These are phyloP conservation scores for Spea multiplicata DNA, from an alignment of 2,113 vertebrate species.

Conservation along the genomic window DNA sequence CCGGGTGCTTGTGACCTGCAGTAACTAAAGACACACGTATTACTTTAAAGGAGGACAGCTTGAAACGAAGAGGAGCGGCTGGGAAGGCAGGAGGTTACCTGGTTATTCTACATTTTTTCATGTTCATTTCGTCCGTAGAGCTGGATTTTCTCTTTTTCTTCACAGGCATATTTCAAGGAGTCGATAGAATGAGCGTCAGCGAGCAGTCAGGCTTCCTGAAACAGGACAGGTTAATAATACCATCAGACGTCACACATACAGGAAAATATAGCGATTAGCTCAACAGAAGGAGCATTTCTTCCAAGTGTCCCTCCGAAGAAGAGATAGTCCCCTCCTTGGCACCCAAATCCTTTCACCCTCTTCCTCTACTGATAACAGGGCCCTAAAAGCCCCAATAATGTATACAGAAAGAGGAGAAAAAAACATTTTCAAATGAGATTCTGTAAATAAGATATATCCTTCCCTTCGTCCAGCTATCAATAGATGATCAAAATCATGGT, in stretches of 20 bases:
- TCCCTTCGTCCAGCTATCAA: no score
- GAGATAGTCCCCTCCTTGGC: not conserved
- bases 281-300: not conserved
- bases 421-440: no score
- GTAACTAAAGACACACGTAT: constrained; percentile 62
- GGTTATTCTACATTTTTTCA: constrained; percentile 84
- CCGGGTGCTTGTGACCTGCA: constrained; percentile 81
- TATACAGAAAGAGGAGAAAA: no score
- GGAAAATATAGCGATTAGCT: not conserved
- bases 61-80: no score
- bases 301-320: not conserved
- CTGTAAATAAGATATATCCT: no score
- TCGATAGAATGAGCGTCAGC: not conserved
- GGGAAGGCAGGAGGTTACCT: constrained; percentile 64
- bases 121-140: constrained; percentile 72
- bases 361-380: not conserved
- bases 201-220: not conserved
- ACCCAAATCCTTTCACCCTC: not conserved
- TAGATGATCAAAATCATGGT: no score
- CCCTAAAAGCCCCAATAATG: not conserved
- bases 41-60: no score
- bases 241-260: not conserved
- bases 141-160: constrained; percentile 92
- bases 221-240: not conserved
- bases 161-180: constrained; percentile 74